phyloP scores from a whole-genome alignment of 1,140 invertebrate genomes.

The Drosophila willistoni region DNA sequence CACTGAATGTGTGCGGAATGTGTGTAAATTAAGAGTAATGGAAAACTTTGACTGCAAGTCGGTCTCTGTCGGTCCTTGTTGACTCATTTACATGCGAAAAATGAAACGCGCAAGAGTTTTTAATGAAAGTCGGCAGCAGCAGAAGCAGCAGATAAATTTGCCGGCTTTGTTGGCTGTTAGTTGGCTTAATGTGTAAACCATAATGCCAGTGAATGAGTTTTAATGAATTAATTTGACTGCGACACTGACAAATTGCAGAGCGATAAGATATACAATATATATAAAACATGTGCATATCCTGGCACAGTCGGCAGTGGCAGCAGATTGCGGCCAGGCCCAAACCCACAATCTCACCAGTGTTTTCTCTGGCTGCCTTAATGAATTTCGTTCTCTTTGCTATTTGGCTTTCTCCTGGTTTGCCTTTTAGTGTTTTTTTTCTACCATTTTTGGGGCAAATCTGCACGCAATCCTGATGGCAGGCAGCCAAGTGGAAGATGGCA shows the following conservation, averaged over 20 bases:
- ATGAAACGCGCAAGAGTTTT: slow-evolving; percentile 11
- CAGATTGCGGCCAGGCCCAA: slow-evolving; percentile 17
- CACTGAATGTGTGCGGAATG: background rate
- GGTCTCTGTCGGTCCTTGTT: slow-evolving; percentile 33
- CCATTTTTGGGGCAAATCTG: slow-evolving; percentile 43
- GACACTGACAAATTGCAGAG: slow-evolving; percentile 62
- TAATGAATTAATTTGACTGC: slow-evolving; percentile 61
- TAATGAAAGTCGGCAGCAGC: background rate
- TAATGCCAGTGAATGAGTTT: slow-evolving; percentile 38
- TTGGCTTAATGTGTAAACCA: slow-evolving; percentile 44
- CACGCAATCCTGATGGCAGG: slow-evolving; percentile 52
- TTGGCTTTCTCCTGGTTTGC: slow-evolving; percentile 5
- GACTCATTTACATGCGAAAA: slow-evolving; percentile 69
- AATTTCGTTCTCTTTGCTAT: slow-evolving; percentile 44
- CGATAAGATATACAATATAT: slow-evolving; percentile 18
- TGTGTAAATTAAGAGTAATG: slow-evolving; percentile 49
- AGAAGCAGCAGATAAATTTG: background rate
- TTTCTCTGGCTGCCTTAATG: slow-evolving; percentile 38
- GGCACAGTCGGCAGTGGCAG: background rate
- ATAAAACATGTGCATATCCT: background rate
- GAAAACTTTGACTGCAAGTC: slow-evolving; percentile 24
- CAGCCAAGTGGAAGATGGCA: slow-evolving; percentile 44
- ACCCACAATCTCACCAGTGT: slow-evolving; percentile 14
- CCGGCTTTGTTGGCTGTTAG: slow-evolving; percentile 14
- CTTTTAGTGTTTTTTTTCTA: slow-evolving; percentile 16